Conservation (phyloP, 2,797 vertebrate genomes). For the Lepus townsendii region DNA sequence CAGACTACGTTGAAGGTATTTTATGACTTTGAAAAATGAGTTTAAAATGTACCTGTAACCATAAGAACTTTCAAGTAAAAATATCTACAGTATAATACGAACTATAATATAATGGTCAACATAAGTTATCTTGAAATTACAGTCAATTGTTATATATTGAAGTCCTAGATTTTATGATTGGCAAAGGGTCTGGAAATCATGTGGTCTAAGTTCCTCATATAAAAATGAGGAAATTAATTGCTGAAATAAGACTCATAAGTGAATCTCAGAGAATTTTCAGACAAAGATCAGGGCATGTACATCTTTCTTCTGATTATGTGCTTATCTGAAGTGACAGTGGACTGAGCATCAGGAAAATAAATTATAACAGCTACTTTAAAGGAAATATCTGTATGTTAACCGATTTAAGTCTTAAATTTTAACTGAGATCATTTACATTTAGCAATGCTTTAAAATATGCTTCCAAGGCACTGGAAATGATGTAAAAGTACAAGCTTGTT, state of each 20-base stretch:
- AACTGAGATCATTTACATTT: conserved; percentile 43
- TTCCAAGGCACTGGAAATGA: not conserved
- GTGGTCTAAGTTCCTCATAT: not conserved
- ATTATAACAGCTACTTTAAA: not conserved
- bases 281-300: not conserved
- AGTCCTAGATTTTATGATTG: not conserved
- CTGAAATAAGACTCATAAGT: conserved; percentile 21
- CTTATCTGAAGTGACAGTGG: not conserved
- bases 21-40: conserved; percentile 31
- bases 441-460: conserved; percentile 55
- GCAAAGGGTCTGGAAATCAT: not conserved
- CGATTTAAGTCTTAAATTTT: conserved; percentile 25
- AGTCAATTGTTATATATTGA: not conserved
- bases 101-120: not conserved
- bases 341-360: not conserved
- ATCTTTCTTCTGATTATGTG: not conserved
- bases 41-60: conserved; percentile 3
- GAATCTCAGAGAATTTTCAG: conserved; percentile 56
- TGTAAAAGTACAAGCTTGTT: not conserved
- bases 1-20: conserved; percentile 51
- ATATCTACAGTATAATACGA: not conserved
- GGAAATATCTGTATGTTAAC: not conserved
- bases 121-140: not conserved
- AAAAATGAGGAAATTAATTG: not conserved
- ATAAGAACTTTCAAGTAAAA: conserved; percentile 56